Percentiles rank a stretch among this genome's conserved stretches.
phyloP scores from a whole-genome alignment of 2,797 vertebrate genomes.

The Enteromius argenteus region DNA sequence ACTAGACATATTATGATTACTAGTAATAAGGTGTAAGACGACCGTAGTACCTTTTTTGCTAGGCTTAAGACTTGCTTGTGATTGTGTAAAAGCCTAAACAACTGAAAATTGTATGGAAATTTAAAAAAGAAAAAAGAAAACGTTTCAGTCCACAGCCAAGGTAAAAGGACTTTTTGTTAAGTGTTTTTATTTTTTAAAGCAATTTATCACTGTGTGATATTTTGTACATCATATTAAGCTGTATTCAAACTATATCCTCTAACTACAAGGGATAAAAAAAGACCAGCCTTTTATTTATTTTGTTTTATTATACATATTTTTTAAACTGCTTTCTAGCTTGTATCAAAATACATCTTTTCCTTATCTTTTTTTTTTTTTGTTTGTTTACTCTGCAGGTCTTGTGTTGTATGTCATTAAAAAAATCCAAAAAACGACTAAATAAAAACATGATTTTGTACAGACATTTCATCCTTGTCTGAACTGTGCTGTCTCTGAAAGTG shows the following conservation, averaged over 20 bases:
- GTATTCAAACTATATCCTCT: constrained; percentile 81
- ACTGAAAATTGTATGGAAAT: constrained; percentile 33
- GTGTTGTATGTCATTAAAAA: constrained; percentile 80
- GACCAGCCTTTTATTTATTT: constrained; percentile 82
- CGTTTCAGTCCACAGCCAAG: constrained; percentile 80
- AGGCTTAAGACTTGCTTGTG: constrained; percentile 82
- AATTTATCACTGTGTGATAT: constrained; percentile 95
- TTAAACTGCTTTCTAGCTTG: constrained; percentile 79
- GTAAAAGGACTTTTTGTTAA: constrained; percentile 76
- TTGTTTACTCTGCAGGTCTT: constrained; percentile 73
- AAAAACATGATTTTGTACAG: constrained; percentile 82
- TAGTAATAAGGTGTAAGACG: constrained; percentile 80
- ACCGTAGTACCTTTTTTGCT: constrained; percentile 79
- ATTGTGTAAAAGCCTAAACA: constrained; percentile 78
- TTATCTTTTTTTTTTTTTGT: constrained; percentile 68
- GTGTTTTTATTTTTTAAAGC: constrained; percentile 81
- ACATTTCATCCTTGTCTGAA: constrained; percentile 61
- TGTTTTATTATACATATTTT: constrained; percentile 76
- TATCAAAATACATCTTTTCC: constrained; percentile 78
- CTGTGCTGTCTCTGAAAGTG: constrained; percentile 38
- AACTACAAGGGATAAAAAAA: constrained; percentile 79
- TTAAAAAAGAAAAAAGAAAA: constrained; percentile 47
- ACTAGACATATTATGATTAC: constrained; percentile 66
- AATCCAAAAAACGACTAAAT: constrained; percentile 77
- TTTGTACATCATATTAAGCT: constrained; percentile 86